Conservation (phyloP, 2,797 vertebrate species). For the Poeciliopsis turneri region DNA sequence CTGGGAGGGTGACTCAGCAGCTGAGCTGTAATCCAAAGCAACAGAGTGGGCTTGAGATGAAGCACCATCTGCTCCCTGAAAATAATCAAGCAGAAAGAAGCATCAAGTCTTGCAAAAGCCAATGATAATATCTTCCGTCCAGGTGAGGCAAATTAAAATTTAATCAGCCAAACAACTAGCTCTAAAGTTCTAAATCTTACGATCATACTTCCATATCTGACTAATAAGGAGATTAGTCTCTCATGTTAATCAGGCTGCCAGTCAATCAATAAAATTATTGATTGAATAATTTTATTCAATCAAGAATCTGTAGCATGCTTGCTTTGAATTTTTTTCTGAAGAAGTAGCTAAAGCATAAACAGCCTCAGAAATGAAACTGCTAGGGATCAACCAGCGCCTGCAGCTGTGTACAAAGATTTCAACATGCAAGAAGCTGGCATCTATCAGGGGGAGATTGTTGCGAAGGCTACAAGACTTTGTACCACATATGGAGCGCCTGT, state of each 20-base stretch:
- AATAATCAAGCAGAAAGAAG: conserved; percentile 53
- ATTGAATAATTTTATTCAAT: too few species aligned
- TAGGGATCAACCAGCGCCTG: conserved; percentile 56
- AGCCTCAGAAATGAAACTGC: conserved; percentile 43
- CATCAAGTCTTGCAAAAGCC: conserved; percentile 35
- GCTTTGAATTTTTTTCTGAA: conserved; percentile 22
- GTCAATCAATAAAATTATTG: conserved; percentile 6
- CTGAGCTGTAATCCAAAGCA: conserved; percentile 66
- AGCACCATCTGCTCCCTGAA: conserved; percentile 69
- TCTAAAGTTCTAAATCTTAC: neutral
- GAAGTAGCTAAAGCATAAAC: conserved; percentile 46
- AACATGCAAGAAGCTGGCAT: conserved; percentile 59
- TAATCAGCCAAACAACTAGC: neutral
- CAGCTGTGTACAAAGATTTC: conserved; percentile 66
- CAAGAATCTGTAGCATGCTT: conserved; percentile 24
- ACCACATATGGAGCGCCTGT: neutral
- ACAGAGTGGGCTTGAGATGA: conserved; percentile 64
- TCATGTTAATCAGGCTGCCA: conserved; percentile 8
- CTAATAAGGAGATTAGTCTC: neutral
- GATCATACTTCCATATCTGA: neutral
- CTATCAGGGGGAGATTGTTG: conserved; percentile 53
- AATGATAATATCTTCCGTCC: conserved; percentile 22
- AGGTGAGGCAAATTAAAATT: conserved; percentile 23
- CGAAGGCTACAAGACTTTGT: conserved; percentile 10
- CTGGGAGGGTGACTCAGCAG: conserved; percentile 66